phyloP scores from a whole-genome alignment of 2,113 vertebrate genomes.

The Megalops atlanticus region DNA sequence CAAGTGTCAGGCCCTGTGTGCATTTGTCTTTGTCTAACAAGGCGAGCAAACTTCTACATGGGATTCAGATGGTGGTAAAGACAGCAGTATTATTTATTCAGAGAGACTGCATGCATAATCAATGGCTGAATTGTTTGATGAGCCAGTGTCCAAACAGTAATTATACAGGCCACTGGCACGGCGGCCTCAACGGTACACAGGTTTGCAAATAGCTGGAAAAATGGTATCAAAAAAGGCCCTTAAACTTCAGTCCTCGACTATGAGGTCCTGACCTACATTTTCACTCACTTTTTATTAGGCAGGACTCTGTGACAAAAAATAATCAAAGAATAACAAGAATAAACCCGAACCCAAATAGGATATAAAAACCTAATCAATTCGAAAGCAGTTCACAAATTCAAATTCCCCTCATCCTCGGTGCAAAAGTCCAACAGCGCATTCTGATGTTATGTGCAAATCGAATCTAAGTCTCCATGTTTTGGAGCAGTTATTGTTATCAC shows the following conservation, averaged over 20 bases:
- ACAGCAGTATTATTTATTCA: no score
- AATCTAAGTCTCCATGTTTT: neutral
- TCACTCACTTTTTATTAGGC: no score
- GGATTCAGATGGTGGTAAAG: no score
- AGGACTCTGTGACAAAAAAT: neutral
- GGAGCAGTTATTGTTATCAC: neutral
- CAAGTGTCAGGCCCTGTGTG: no score
- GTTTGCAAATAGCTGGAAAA: neutral
- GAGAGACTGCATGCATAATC: no score
- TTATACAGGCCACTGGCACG: neutral
- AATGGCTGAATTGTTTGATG: neutral
- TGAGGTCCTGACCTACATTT: neutral
- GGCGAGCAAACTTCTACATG: no score
- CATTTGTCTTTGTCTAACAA: no score
- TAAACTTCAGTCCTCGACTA: no score
- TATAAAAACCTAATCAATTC: no score
- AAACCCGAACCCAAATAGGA: no score
- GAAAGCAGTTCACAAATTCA: no score
- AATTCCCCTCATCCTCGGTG: neutral
- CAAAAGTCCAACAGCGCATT: neutral
- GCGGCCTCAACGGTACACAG: neutral
- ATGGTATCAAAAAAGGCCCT: no score
- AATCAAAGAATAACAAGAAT: neutral
- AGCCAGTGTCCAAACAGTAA: neutral
- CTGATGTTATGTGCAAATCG: neutral